Conservation (phyloP, 2,113 vertebrate species). For the Stomatorhinus ivindoensis region DNA sequence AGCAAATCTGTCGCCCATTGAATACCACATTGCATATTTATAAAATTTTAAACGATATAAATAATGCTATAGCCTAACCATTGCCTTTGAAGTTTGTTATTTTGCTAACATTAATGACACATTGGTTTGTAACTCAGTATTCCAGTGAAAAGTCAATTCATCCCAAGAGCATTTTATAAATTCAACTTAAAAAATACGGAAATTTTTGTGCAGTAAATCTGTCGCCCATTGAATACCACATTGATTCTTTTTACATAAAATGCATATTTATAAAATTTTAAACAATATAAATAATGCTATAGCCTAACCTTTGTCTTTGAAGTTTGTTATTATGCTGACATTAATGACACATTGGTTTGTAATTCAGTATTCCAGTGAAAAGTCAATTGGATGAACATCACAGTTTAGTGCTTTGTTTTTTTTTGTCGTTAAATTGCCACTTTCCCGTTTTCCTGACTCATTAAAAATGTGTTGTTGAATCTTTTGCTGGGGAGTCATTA, state of each 20-base stretch:
- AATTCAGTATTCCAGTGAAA: background rate
- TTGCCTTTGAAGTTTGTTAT: background rate
- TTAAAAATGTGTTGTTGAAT: background rate
- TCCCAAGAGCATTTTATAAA: background rate
- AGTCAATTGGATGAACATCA: background rate
- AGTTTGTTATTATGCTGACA: background rate
- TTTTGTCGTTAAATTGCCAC: background rate
- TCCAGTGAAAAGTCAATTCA: background rate
- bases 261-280: background rate
- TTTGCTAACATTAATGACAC: background rate
- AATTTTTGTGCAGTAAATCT: background rate
- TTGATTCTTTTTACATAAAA: background rate
- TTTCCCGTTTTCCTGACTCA: background rate
- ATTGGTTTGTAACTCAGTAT: background rate
- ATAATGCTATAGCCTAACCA: background rate
- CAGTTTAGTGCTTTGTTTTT: background rate
- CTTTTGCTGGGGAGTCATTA: background rate
- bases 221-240: background rate
- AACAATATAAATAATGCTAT: background rate
- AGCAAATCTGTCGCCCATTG: background rate
- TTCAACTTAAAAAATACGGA: background rate
- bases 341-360: background rate
- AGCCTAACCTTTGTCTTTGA: background rate
- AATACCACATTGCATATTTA: background rate
- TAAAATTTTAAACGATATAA: background rate